Conservation (phyloP, 1,140 invertebrate genomes). For the Micrasema longulum region DNA sequence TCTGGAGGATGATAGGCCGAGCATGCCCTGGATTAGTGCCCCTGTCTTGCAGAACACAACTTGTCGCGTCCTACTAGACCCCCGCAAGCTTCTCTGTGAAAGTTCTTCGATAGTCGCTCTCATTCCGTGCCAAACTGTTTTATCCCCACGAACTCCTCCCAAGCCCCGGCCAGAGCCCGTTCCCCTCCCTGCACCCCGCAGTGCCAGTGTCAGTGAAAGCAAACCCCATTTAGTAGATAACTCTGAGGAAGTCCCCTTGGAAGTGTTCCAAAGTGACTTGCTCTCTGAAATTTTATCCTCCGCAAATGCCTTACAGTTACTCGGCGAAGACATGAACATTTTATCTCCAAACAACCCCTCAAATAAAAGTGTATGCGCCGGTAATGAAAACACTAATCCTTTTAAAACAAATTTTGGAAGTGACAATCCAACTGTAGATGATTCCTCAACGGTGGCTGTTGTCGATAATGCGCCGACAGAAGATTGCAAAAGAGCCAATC, state of each 20-base stretch:
- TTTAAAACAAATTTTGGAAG: neutral
- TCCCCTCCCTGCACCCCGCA: too few relatives aligned
- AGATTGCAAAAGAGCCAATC: neutral
- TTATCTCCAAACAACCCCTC: slow-evolving; percentile 22
- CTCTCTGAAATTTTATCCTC: slow-evolving; percentile 52
- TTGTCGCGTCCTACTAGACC: slow-evolving; percentile 47
- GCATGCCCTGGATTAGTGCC: slow-evolving; percentile 52
- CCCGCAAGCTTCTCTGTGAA: slow-evolving; percentile 50
- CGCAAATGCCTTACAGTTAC: slow-evolving; percentile 33
- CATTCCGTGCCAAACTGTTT: slow-evolving; percentile 48
- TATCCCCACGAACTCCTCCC: neutral
- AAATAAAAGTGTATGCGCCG: neutral
- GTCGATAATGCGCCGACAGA: neutral
- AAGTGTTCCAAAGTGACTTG: slow-evolving; percentile 49
- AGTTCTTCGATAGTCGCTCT: slow-evolving; percentile 53
- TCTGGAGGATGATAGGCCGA: slow-evolving; percentile 22
- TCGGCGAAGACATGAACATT: slow-evolving; percentile 36
- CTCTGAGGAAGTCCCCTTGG: slow-evolving; percentile 35
- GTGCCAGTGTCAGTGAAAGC: slow-evolving; percentile 7
- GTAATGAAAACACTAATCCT: slow-evolving; percentile 13
- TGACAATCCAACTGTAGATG: slow-evolving; percentile 8
- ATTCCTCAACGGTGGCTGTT: neutral
- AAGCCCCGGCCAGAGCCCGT: slow-evolving; percentile 1
- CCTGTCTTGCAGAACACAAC: slow-evolving; percentile 52
- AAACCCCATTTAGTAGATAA: slow-evolving; percentile 3